phyloP scores from a whole-genome alignment of 1,140 invertebrate genomes.

The Microplitis demolitor region DNA sequence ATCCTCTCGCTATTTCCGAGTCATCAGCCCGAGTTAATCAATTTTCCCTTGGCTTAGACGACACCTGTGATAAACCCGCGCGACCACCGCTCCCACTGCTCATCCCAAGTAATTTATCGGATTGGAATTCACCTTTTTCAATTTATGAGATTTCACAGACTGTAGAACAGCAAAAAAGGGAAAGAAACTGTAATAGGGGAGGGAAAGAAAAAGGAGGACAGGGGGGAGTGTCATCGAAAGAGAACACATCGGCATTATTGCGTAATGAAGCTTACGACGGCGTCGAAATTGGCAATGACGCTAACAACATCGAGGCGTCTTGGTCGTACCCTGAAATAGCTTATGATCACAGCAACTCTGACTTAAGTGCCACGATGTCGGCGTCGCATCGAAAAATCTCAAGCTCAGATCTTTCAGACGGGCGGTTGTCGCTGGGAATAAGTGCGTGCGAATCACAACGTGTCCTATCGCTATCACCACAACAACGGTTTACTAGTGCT shows the following conservation, averaged over 20 bases:
- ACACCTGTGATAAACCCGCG: conserved; percentile 28
- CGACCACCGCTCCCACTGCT: conserved; percentile 7
- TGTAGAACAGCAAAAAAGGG: background rate
- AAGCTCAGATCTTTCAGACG: background rate
- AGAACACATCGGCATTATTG: conserved; percentile 28
- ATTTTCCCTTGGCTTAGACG: conserved; percentile 26
- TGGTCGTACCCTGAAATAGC: conserved; percentile 41
- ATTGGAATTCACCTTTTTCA: background rate
- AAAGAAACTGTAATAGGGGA: background rate
- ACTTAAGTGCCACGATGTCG: conserved; percentile 8
- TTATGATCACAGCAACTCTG: conserved; percentile 19
- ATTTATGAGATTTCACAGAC: background rate
- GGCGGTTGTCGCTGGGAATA: background rate
- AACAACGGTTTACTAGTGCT: background rate
- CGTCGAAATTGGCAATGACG: conserved; percentile 40
- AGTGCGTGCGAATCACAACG: conserved; percentile 6
- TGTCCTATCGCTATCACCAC: background rate
- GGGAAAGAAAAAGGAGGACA: background rate
- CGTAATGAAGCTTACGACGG: conserved; percentile 26
- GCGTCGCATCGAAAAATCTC: background rate
- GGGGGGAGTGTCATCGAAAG: background rate
- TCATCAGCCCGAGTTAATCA: background rate
- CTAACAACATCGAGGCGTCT: background rate
- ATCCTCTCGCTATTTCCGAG: background rate
- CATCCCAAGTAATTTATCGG: background rate